Evolutionary conservation across 2,113 vertebrate genomes (phyloP).

Genomic region (Cyprinodon brontotheroides): DNA sequence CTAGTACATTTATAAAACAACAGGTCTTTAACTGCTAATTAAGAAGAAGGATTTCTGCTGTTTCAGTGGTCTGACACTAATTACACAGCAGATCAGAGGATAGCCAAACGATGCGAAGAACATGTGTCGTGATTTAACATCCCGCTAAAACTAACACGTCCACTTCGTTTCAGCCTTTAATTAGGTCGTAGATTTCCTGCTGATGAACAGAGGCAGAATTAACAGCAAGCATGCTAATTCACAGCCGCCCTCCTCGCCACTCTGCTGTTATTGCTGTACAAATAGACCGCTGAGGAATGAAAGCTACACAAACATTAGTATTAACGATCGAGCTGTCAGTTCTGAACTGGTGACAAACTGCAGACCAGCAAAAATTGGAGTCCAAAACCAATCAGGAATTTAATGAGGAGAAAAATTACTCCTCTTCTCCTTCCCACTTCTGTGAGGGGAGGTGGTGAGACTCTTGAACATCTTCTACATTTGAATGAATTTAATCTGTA

Average conservation of each 20-base stretch:
- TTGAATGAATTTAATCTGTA: background rate
- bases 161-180: conserved; percentile 84
- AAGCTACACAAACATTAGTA: conserved; percentile 98
- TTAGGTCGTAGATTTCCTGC: conserved; percentile 91
- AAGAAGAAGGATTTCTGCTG: conserved; percentile 30
- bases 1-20: conserved; percentile 18
- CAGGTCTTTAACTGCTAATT: conserved; percentile 17
- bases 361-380: conserved; percentile 86
- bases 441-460: conserved; percentile 57
- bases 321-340: conserved; percentile 91
- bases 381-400: conserved; percentile 99
- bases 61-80: conserved; percentile 61
- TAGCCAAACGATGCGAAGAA: conserved; percentile 75
- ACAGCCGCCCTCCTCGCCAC: conserved; percentile 50
- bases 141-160: conserved; percentile 58
- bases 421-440: conserved; percentile 79
- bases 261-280: conserved; percentile 87
- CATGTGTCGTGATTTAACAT: conserved; percentile 82
- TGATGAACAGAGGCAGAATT: conserved; percentile 92
- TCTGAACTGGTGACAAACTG: conserved; percentile 98
- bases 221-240: conserved; percentile 86
- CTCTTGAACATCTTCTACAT: conserved; percentile 1
- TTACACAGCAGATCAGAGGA: conserved; percentile 75
- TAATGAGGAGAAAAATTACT: conserved; percentile 99
- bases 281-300: conserved; percentile 69